Evolutionary conservation across 2,888 invertebrate genomes (phyloP).

Genomic region (Agrotis clavis): DNA sequence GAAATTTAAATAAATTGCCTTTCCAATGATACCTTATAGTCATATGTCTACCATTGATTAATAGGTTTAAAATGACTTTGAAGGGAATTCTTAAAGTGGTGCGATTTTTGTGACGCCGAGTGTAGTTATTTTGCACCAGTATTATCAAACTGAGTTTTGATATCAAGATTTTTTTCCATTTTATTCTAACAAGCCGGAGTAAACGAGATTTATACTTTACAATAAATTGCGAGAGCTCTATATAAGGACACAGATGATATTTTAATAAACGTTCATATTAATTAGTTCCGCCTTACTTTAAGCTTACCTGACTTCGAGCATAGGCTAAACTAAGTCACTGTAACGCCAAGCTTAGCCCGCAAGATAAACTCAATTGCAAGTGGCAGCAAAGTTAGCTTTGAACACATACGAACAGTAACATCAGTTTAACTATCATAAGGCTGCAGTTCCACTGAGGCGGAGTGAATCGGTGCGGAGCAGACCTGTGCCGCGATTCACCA

Average conservation of each 20-base stretch:
- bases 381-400: conserved; percentile 52
- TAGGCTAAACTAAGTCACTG: conserved; percentile 7
- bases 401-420: conserved; percentile 46
- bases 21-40: no score
- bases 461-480: no score
- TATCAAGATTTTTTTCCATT: background rate
- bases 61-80: no score
- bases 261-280: conserved; percentile 39
- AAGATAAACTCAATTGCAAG: conserved; percentile 57
- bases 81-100: no score
- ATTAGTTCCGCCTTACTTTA: conserved; percentile 15
- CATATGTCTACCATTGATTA: no score
- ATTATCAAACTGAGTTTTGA: background rate
- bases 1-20: no score
- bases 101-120: no score
- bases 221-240: background rate
- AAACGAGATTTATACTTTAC: background rate
- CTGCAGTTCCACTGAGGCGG: no score
- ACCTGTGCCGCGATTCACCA: no score
- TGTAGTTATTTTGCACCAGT: no score
- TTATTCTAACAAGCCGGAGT: no score
- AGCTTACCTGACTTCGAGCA: conserved; percentile 26
- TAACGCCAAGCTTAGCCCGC: conserved; percentile 36
- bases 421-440: conserved; percentile 46
- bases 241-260: conserved; percentile 11